A percentile compares a stretch with the other conserved stretches of the same genome.
These are phyloP conservation scores for Andrena fulva DNA, from an alignment of 2,888 invertebrate species.

Conservation along the genomic window DNA sequence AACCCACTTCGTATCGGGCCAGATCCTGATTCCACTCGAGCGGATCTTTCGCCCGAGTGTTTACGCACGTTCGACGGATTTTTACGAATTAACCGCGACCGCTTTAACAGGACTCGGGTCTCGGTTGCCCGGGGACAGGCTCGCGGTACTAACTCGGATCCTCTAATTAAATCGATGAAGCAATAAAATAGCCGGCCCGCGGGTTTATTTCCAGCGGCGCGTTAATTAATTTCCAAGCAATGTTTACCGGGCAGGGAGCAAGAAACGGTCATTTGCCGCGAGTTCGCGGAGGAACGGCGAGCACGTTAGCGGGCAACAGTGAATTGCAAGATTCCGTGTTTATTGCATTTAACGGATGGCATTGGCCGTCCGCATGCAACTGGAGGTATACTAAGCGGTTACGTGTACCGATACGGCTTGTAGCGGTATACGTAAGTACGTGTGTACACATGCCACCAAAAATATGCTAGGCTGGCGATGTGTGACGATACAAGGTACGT, in stretches of 20 bases:
- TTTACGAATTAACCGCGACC: neutral
- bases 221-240: slow-evolving; percentile 54
- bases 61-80: slow-evolving; percentile 24
- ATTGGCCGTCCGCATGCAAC: slow-evolving; percentile 79
- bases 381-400: slow-evolving; percentile 66
- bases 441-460: slow-evolving; percentile 67
- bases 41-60: slow-evolving; percentile 12
- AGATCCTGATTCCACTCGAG: neutral
- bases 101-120: neutral
- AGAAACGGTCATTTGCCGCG: slow-evolving; percentile 65
- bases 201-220: slow-evolving; percentile 41
- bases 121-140: neutral
- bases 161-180: slow-evolving; percentile 51
- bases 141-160: slow-evolving; percentile 8
- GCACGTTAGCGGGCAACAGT: slow-evolving; percentile 68
- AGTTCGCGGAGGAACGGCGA: slow-evolving; percentile 54
- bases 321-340: slow-evolving; percentile 81
- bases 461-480: slow-evolving; percentile 31
- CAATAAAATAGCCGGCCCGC: slow-evolving; percentile 25
- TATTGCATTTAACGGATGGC: slow-evolving; percentile 79
- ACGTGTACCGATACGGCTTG: slow-evolving; percentile 53
- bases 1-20: no score
- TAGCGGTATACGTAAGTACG: slow-evolving; percentile 60
- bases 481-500: slow-evolving; percentile 1
- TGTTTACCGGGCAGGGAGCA: slow-evolving; percentile 58